phyloP scores from a whole-genome alignment of 2,888 invertebrate genomes.

The Acleris sparsana region DNA sequence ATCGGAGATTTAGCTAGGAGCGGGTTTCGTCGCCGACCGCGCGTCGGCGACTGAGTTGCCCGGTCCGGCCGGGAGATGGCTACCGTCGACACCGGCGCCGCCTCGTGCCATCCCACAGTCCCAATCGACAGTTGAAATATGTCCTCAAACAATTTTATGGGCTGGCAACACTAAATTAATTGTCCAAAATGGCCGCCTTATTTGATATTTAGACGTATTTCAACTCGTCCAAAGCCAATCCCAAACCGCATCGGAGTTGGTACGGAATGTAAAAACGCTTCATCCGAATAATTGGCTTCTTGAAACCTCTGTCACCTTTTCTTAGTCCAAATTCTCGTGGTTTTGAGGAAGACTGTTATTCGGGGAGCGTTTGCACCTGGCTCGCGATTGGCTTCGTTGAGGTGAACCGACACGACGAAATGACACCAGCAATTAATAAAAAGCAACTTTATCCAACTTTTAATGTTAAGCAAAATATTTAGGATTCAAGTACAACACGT shows the following conservation, averaged over 20 bases:
- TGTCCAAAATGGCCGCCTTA: constrained; percentile 33
- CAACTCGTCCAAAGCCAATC: constrained; percentile 41
- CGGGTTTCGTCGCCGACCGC: no score
- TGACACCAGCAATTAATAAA: constrained; percentile 41
- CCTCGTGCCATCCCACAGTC: constrained; percentile 8
- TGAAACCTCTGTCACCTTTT: constrained; percentile 16
- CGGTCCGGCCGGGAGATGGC: neutral
- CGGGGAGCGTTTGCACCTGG: constrained; percentile 27
- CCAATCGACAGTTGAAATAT: constrained; percentile 21
- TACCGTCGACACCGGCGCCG: no score
- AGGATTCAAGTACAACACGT: constrained; percentile 65
- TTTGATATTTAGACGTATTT: constrained; percentile 17
- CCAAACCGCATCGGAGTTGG: constrained; percentile 49
- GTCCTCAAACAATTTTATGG: neutral
- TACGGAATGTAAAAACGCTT: constrained; percentile 35
- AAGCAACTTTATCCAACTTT: constrained; percentile 72
- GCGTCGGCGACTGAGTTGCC: neutral
- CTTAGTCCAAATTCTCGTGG: constrained; percentile 21
- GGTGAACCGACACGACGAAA: constrained; percentile 16
- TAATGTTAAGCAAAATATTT: constrained; percentile 70
- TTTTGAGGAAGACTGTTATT: constrained; percentile 24
- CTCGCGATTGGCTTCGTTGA: neutral
- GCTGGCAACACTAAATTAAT: constrained; percentile 8
- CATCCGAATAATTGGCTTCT: constrained; percentile 35
- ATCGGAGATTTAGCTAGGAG: no score